A percentile compares a stretch with the other conserved stretches of the same genome.
Conservation (phyloP, 2,888 invertebrate species). For the Julus scandinavius region DNA sequence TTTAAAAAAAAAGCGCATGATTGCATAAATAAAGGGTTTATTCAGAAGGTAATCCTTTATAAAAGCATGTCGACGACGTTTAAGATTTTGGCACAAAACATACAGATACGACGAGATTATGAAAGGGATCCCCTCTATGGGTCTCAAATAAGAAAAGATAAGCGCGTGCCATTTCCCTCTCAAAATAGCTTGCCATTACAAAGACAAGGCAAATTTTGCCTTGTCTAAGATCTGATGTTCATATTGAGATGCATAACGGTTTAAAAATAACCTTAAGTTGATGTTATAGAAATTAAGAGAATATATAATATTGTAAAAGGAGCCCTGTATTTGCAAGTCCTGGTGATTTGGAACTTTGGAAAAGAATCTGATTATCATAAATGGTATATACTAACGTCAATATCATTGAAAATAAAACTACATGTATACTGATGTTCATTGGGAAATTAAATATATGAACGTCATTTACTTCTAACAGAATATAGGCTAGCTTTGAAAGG, state of each 20-base stretch:
- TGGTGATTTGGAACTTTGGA: no score
- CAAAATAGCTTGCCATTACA: no score
- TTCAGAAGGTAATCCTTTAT: neutral
- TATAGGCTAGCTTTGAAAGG: neutral
- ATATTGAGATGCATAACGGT: neutral
- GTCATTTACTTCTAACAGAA: neutral
- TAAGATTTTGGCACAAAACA: constrained; percentile 24
- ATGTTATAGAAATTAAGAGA: no score
- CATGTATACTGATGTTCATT: neutral
- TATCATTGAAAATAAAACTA: no score
- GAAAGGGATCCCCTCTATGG: neutral
- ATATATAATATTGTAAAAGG: no score
- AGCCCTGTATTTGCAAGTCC: no score
- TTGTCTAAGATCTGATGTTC: neutral
- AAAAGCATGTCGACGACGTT: constrained; percentile 19
- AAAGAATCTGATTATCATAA: no score
- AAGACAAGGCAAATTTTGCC: no score
- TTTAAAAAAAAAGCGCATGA: constrained; percentile 11
- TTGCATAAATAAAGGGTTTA: constrained; percentile 28
- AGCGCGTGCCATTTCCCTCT: neutral
- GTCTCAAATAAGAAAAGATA: neutral
- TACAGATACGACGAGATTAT: neutral
- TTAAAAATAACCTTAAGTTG: no score
- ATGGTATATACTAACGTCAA: no score
- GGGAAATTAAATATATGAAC: no score